Conservation (phyloP, 2,888 invertebrate species). For the Rhamphomyia laevipes region DNA sequence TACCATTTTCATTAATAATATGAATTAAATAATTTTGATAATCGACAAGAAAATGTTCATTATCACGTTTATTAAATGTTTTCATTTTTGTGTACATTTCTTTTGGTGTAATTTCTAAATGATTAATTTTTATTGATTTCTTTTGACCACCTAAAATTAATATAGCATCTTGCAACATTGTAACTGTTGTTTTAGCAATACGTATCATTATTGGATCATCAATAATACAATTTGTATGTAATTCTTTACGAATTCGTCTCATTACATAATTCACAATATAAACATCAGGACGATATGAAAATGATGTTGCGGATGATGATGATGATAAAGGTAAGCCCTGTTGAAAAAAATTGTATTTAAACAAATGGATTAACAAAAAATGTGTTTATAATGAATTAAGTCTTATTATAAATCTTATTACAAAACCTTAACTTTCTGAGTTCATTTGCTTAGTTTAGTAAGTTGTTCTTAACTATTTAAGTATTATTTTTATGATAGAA, state of each 20-base stretch:
- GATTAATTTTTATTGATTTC: slow-evolving; percentile 6
- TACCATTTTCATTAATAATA: slow-evolving; percentile 19
- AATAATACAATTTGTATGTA: slow-evolving; percentile 27
- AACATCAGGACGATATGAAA: slow-evolving; percentile 21
- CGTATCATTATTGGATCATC: slow-evolving; percentile 31
- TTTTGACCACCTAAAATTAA: slow-evolving; percentile 11
- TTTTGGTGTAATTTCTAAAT: slow-evolving; percentile 28
- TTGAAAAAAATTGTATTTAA: slow-evolving; percentile 3
- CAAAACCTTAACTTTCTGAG: too few species aligned
- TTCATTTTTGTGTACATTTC: slow-evolving; percentile 32
- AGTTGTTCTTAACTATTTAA: too few species aligned
- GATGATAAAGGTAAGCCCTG: slow-evolving; percentile 8
- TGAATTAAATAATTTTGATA: slow-evolving; percentile 31
- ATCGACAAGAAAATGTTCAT: slow-evolving; percentile 30
- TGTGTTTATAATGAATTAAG: too few species aligned
- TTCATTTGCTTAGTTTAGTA: too few species aligned
- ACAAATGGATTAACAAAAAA: too few species aligned
- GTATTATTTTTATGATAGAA: too few species aligned
- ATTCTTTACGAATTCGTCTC: slow-evolving; percentile 30
- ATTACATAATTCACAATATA: slow-evolving; percentile 34
- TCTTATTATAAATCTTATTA: too few species aligned
- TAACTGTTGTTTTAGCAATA: slow-evolving; percentile 32
- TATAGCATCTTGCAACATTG: slow-evolving; percentile 17
- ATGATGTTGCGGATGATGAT: slow-evolving; percentile 12
- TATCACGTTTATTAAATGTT: slow-evolving; percentile 28